Base-by-base conservation (phyloP, 2,797 vertebrate genomes). In the Myotis vivesi region DNA sequence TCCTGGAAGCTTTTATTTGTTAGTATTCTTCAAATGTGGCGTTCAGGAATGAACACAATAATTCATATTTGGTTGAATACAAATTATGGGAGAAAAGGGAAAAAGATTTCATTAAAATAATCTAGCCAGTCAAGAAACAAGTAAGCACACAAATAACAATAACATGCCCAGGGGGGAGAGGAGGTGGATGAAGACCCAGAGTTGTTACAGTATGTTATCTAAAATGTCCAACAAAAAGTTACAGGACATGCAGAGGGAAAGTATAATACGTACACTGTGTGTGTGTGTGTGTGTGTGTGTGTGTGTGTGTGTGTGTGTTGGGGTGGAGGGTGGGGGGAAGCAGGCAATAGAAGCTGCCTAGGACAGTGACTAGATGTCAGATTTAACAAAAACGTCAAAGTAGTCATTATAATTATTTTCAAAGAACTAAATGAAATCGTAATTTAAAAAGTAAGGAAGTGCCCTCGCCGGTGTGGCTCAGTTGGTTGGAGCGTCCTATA, bases 31-130 rank as follows among this genome's bases (percentile, higher is more conserved):
- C 62, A 83, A 57, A 77, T 72, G 17, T 75, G 38, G 8, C 36
- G 69, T 81, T 90, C 22, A 87, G 44, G 5, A 51, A 38, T 53
- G 44, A 95, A 77, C 20, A 77, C 28, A 76, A 68, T 6, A 30
- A 68, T 87, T 94, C 20, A 59, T 19, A 64, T 94, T 92, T 88
- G 36, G 28, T 83, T 96, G 83, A 80, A 62, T 92, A 55, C 19
- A 93, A 73, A 90, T 81, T 92, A 53, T 82, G 72, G 36, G 38
- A 87, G 87, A 80, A 91, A 82, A 8, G 23, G 22, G 83, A 87
- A 91, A 51, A 28, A 83, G 2, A 89, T 44, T 89, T 89, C 53
- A 84, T 25, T 94, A 94, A 93, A 95, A 89, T 92, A 86, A 95
- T 89, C 16, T 23, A 64, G 53, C n/a, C 38, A 72, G 13, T 79